Evolutionary conservation across 2,888 invertebrate species (phyloP).

Genomic region (Pegoplata infirma): DNA sequence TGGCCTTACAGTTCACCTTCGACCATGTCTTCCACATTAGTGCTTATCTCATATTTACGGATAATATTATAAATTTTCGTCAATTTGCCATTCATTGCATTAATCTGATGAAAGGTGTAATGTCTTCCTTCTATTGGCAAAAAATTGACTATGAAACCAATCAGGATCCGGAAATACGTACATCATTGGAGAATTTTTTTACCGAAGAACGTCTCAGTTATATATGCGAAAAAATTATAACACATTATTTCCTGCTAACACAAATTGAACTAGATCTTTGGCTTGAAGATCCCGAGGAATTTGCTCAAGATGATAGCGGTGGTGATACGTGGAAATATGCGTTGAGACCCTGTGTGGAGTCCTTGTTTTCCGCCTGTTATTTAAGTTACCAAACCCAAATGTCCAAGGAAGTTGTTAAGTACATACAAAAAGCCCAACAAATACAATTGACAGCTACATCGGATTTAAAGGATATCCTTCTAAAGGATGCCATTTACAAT

Average conservation of each 20-base stretch:
- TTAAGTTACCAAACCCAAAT: constrained; percentile 87
- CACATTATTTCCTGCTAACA: constrained; percentile 92
- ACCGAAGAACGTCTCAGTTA: constrained; percentile 86
- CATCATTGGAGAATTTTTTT: constrained; percentile 85
- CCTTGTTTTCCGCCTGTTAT: constrained; percentile 90
- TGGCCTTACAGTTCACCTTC: constrained; percentile 89
- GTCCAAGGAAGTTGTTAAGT: constrained; percentile 85
- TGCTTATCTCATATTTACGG: constrained; percentile 81
- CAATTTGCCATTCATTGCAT: constrained; percentile 93
- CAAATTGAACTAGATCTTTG: constrained; percentile 90
- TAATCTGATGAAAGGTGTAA: constrained; percentile 91
- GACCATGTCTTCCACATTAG: constrained; percentile 87
- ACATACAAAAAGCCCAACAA: constrained; percentile 85
- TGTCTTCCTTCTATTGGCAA: constrained; percentile 84
- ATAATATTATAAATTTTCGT: constrained; percentile 87
- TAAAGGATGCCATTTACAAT: constrained; percentile 96
- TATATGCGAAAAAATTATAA: constrained; percentile 90
- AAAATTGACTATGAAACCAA: constrained; percentile 44
- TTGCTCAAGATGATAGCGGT: constrained; percentile 88
- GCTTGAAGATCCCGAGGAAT: constrained; percentile 94
- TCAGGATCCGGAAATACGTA: constrained; percentile 39
- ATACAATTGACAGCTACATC: constrained; percentile 84
- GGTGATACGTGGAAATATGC: constrained; percentile 97
- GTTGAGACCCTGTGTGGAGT: constrained; percentile 92
- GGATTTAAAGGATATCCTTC: constrained; percentile 87